phyloP scores from a whole-genome alignment of 2,113 vertebrate genomes.

The Parotia lawesii region DNA sequence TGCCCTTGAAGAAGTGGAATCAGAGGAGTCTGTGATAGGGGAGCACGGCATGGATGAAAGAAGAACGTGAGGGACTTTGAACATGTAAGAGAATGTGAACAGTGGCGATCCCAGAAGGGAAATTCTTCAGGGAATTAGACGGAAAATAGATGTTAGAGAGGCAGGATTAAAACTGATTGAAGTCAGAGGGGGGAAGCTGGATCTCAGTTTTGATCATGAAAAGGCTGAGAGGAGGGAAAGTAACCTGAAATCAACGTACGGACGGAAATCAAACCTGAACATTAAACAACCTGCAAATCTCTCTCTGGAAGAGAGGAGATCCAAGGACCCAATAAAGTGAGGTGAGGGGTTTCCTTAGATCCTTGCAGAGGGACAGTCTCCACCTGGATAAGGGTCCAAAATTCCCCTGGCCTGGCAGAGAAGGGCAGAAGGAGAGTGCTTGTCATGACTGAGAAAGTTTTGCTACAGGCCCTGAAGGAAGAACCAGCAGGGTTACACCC shows the following conservation, averaged over 20 bases:
- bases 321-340: not conserved
- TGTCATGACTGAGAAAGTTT: not conserved
- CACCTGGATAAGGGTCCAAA: not conserved
- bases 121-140: slow-evolving; percentile 47
- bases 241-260: slow-evolving; percentile 57
- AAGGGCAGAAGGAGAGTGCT: not conserved
- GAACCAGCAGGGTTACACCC: not conserved
- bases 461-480: not conserved
- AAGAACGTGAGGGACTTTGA: slow-evolving; percentile 46
- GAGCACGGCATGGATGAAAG: slow-evolving; percentile 17
- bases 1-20: slow-evolving; percentile 51
- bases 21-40: slow-evolving; percentile 28
- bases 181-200: slow-evolving; percentile 23
- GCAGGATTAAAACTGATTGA: slow-evolving; percentile 54
- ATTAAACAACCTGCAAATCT: slow-evolving; percentile 36
- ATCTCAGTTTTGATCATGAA: slow-evolving; percentile 57
- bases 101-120: slow-evolving; percentile 14
- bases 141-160: slow-evolving; percentile 51
- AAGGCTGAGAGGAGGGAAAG: slow-evolving; percentile 9
- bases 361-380: not conserved
- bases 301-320: not conserved
- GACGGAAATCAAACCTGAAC: slow-evolving; percentile 40
- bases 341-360: not conserved
- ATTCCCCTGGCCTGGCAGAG: not conserved
- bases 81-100: slow-evolving; percentile 56